Evolutionary conservation across 1,140 invertebrate species (phyloP), one percentile per base, ranked within the genome.

Genomic region (Anastrepha obliqua): DNA sequence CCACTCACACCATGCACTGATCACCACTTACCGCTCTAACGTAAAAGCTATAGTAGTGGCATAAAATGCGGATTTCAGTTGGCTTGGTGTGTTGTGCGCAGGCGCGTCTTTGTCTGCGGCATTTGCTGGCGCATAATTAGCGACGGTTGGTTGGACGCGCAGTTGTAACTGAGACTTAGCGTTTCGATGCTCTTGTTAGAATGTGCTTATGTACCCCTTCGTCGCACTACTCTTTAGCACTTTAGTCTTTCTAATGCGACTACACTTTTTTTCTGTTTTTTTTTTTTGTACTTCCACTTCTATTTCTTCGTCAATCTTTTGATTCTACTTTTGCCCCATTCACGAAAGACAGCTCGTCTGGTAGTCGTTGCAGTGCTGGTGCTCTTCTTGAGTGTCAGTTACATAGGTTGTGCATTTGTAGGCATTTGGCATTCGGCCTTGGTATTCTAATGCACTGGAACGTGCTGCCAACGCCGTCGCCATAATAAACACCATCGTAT

Each of bases 371-470:
- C 17, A 6, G 44, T 74, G 67, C 6, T 17, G 67, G 74, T n/a
- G 74, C 47, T 81, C 8, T 81, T 58, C 20, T 81, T 81, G 47
- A 81, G n/a, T 58, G 44, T 81, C 47, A 81, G 74, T 81, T 81
- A 81, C 74, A 81, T 47, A 15, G 47, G n/a, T 81, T 81, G 20
- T 58, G 74, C 47, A 81, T 81, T 81, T 81, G n/a, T 81, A 81
- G 74, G 74, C 51, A 51, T 81, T 81, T 81, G 17, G 44, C 74
- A 55, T 81, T 81, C 74, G 74, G 74, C 74, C 74, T 81, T 81
- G 74, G 74, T 81, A 55, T 81, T 81, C 47, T 81, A 81, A 81
- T 81, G 74, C 74, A 81, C 17, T 55, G 29, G 47, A 29, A 81
- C 74, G 74, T 81, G 74, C 47, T 2, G 47, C n/a, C 74, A 5